These are phyloP conservation scores for Panopea generosa DNA, from an alignment of 2,888 invertebrate genomes.

Conservation along the genomic window DNA sequence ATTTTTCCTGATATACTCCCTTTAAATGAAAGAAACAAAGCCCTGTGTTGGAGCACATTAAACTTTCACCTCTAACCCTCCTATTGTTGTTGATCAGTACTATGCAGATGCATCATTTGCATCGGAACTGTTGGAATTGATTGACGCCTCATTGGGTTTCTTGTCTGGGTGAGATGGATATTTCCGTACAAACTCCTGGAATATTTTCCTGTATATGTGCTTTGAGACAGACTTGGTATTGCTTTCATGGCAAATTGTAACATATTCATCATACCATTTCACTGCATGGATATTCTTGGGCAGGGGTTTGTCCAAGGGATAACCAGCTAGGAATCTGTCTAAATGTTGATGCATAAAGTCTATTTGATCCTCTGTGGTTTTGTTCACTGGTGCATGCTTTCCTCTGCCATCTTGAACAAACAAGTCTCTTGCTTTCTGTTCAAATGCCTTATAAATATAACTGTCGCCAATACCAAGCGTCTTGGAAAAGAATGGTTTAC, in stretches of 20 bases:
- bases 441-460: slow-evolving; percentile 54
- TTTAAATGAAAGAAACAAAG: too few relatives aligned
- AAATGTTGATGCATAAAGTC: slow-evolving; percentile 52
- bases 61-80: too few relatives aligned
- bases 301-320: slow-evolving; percentile 29
- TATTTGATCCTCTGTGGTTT: slow-evolving; percentile 45
- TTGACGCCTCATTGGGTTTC: slow-evolving; percentile 2
- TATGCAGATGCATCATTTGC: too few relatives aligned
- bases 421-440: slow-evolving; percentile 51
- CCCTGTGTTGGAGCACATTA: too few relatives aligned
- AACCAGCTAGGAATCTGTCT: slow-evolving; percentile 32
- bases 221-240: slow-evolving; percentile 52
- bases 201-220: slow-evolving; percentile 57
- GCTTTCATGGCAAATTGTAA: slow-evolving; percentile 19
- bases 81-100: too few relatives aligned
- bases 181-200: slow-evolving; percentile 45
- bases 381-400: slow-evolving; percentile 55
- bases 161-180: slow-evolving; percentile 41
- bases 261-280: slow-evolving; percentile 58
- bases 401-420: slow-evolving; percentile 59
- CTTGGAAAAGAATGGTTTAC: slow-evolving; percentile 57
- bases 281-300: slow-evolving; percentile 59
- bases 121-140: too few relatives aligned
- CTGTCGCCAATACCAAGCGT: slow-evolving; percentile 59
- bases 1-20: too few relatives aligned